Percentiles rank a stretch among this genome's conserved stretches.
Conservation (phyloP, 2,888 invertebrate species). For the Andricus curvator region DNA sequence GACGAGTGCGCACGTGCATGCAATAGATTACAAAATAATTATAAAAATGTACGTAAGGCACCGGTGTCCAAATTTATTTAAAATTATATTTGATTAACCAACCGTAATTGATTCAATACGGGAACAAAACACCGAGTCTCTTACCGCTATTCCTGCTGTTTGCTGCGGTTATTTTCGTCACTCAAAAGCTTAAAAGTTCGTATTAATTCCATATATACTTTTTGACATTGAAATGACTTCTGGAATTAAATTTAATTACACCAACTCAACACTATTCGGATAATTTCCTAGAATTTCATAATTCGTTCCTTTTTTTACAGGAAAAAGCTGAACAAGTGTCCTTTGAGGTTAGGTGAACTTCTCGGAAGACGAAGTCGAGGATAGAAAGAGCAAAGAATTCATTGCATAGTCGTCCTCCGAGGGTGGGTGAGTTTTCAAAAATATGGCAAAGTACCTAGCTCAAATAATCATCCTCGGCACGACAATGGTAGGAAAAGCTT, state of each 20-base stretch:
- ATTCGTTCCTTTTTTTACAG: neutral
- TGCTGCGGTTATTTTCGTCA: neutral
- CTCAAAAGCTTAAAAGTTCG: neutral
- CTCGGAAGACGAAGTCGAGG: neutral
- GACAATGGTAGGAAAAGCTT: constrained; percentile 94
- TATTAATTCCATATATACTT: neutral
- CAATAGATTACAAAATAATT: neutral
- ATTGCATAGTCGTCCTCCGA: neutral
- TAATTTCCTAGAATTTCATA: neutral
- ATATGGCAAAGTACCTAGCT: constrained; percentile 94
- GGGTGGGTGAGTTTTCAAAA: neutral
- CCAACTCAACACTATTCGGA: neutral
- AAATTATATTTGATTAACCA: neutral
- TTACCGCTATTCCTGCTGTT: neutral
- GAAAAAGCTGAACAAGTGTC: neutral
- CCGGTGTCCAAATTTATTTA: constrained; percentile 9
- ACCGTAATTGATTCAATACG: neutral
- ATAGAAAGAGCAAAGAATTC: neutral
- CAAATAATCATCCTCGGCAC: constrained; percentile 94
- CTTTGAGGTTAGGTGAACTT: constrained; percentile 17
- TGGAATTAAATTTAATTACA: neutral
- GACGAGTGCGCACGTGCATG: constrained; percentile 13
- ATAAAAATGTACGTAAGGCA: constrained; percentile 17
- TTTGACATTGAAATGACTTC: constrained; percentile 30
- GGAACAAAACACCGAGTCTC: neutral